Evolutionary conservation across 2,888 invertebrate species (phyloP).

Genomic region (Platycheirus rosarum): DNA sequence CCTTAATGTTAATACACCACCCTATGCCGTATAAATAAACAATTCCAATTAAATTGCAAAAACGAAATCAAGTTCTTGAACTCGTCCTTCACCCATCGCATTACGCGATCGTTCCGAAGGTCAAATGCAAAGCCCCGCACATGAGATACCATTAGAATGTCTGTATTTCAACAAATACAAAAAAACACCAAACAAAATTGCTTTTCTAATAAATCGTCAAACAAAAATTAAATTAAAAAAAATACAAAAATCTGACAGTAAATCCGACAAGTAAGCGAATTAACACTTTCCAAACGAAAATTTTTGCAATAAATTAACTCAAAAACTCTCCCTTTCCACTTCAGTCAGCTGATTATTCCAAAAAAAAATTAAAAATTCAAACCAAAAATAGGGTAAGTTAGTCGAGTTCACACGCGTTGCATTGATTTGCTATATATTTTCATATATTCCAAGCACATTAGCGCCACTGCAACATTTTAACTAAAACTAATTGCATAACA

Average conservation of each 20-base stretch:
- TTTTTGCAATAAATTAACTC: constrained; percentile 14
- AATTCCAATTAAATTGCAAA: constrained; percentile 21
- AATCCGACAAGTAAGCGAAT: constrained; percentile 3
- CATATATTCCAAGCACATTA: not conserved
- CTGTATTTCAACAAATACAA: not conserved
- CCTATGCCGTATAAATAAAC: constrained; percentile 4
- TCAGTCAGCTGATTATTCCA: constrained; percentile 12
- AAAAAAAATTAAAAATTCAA: not conserved
- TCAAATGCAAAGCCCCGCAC: constrained; percentile 12
- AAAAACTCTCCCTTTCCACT: constrained; percentile 17
- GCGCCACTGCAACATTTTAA: constrained; percentile 26
- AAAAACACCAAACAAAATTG: constrained; percentile 15
- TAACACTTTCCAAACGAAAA: constrained; percentile 31
- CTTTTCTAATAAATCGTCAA: constrained; percentile 25
- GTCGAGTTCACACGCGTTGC: constrained; percentile 28
- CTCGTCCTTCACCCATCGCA: constrained; percentile 36
- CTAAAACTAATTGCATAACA: constrained; percentile 12
- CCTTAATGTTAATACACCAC: not conserved
- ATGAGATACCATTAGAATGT: not conserved
- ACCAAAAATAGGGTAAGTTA: constrained; percentile 13
- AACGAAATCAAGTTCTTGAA: constrained; percentile 50
- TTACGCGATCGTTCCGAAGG: constrained; percentile 54
- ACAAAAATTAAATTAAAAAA: not conserved
- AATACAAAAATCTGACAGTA: constrained; percentile 8
- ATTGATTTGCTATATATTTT: not conserved